Evolutionary conservation across 2,888 invertebrate genomes (phyloP), one percentile per base, ranked within the genome.

Genomic region (Antheraea yamamai): DNA sequence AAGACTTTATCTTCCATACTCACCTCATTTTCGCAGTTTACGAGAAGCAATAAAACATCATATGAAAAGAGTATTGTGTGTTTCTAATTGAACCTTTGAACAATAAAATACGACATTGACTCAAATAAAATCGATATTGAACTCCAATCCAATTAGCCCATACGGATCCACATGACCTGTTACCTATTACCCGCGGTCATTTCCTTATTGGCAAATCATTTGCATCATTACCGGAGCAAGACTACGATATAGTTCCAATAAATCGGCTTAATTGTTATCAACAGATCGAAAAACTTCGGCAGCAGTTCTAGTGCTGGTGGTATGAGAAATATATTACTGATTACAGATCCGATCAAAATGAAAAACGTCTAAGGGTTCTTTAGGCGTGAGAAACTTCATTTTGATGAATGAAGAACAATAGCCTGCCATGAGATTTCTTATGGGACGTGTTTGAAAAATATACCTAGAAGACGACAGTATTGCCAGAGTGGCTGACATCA

Each of bases 301-400:
- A 58, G n/a, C 58, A 58, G 52, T 78, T 79, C 55, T 79, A 78
- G 79, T 20, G 55, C 12, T 58, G 77, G 1, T 81, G 79, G 80
- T 74, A 74, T n/a, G 79, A 77, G 26, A 81, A 82, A 70, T 81
- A 81, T 51, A 76, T 82, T 16, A 68, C 82, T 4, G 80, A 81
- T 73, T 82, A 1, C 82, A 82, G 30, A 76, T 72, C 35, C 7
- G 82, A 39, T 71, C 66, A 3, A 84, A 83, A 71, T 84, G 83
- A 82, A 68, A 23, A 10, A 35, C 20, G 35, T 23, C 23, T 18
- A 68, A 61, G 10, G 72, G 72, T 8, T n/a, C 75, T 7, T 66
- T 81, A 14, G 39, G 76, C 7, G 52, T 61, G 0, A 30, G 74
- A 75, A 74, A 73, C 4, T 61, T 82, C n/a, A 81, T 81, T 0